These are phyloP conservation scores for Volucella zonaria DNA, from an alignment of 2,888 invertebrate species.

Conservation along the genomic window DNA sequence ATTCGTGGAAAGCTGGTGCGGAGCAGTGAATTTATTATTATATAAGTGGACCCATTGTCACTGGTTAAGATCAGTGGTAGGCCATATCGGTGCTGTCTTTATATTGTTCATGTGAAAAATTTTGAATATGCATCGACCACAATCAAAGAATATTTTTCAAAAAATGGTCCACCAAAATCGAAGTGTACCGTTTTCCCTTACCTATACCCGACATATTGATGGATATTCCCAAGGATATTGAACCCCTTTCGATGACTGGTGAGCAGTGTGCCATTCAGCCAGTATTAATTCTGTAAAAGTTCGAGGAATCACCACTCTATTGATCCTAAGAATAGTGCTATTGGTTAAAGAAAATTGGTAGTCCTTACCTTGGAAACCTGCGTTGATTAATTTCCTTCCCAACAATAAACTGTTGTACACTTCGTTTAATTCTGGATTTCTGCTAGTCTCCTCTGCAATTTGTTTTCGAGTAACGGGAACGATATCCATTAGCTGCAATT, in stretches of 20 bases:
- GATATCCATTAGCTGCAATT: too few relatives aligned
- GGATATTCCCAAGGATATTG: conserved; percentile 22
- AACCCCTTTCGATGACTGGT: background rate
- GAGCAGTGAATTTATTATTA: too few relatives aligned
- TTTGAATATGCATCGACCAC: conserved; percentile 2
- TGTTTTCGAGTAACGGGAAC: too few relatives aligned
- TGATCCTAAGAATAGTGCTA: conserved; percentile 10
- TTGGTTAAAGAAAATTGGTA: conserved; percentile 6
- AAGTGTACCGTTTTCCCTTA: too few relatives aligned
- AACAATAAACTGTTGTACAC: background rate
- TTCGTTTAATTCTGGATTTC: too few relatives aligned
- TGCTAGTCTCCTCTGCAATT: too few relatives aligned
- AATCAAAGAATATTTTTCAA: conserved; percentile 21
- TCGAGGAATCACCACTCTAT: conserved; percentile 11
- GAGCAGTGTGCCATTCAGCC: background rate
- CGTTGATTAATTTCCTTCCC: background rate
- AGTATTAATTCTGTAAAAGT: background rate
- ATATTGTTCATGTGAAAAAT: too few relatives aligned
- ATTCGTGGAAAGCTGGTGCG: too few relatives aligned
- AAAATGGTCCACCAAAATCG: conserved; percentile 19
- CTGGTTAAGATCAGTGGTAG: too few relatives aligned
- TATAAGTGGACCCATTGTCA: too few relatives aligned
- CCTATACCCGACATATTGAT: background rate
- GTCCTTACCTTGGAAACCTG: conserved; percentile 16
- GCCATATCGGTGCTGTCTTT: too few relatives aligned